Evolutionary conservation across 2,888 invertebrate species (phyloP).

Genomic region (Metallyticus violacea): DNA sequence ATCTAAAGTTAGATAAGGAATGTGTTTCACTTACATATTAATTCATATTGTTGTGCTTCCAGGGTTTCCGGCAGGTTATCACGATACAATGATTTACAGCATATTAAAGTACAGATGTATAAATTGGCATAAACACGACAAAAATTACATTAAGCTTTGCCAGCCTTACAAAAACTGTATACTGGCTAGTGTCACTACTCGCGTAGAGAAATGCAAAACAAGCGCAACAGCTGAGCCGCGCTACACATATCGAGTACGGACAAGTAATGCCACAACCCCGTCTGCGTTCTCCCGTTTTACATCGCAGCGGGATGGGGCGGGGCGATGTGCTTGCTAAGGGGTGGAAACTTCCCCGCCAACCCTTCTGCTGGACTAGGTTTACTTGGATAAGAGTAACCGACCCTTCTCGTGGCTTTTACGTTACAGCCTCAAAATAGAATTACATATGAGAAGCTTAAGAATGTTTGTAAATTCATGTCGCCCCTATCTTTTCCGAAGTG

Average conservation of each 20-base stretch:
- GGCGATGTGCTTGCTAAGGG: neutral
- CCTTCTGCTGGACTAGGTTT: neutral
- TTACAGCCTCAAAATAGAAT: neutral
- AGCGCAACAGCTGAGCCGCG: neutral
- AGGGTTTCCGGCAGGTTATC: too few relatives aligned
- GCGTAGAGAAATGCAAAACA: neutral
- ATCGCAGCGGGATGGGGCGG: neutral
- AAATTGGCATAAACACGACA: too few relatives aligned
- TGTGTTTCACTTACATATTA: too few relatives aligned
- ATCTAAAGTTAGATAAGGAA: too few relatives aligned
- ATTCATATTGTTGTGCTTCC: too few relatives aligned
- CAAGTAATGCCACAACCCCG: neutral
- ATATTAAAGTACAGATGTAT: too few relatives aligned
- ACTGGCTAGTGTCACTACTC: too few relatives aligned
- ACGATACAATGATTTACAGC: too few relatives aligned
- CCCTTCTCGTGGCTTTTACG: neutral
- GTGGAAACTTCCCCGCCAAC: neutral
- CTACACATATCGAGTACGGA: neutral
- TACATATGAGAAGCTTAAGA: neutral
- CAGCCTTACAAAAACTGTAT: too few relatives aligned
- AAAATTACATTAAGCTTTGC: too few relatives aligned
- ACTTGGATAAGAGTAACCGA: neutral
- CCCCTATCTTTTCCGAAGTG: too few relatives aligned
- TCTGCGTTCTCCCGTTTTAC: neutral
- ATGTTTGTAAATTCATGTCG: too few relatives aligned